A percentile compares a stretch with the other conserved stretches of the same genome.
These are phyloP conservation scores for Seladonia tumulorum DNA, from an alignment of 2,888 invertebrate species.

Conservation along the genomic window DNA sequence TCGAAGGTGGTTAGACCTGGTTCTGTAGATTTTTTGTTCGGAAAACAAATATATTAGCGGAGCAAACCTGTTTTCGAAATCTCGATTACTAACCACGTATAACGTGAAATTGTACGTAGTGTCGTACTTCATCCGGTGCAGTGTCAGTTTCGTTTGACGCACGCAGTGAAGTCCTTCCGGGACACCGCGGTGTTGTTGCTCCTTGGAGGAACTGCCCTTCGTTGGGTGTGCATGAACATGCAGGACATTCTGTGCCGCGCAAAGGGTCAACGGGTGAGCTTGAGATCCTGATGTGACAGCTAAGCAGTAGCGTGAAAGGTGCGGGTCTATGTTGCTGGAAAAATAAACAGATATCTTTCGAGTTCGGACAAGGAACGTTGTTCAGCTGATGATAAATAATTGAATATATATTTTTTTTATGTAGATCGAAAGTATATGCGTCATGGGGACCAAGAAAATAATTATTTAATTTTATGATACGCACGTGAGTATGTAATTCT, in stretches of 20 bases:
- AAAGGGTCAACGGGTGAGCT: slow-evolving; percentile 81
- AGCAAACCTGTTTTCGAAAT: not conserved
- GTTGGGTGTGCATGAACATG: slow-evolving; percentile 71
- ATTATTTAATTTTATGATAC: no score
- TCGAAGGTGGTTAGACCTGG: not conserved
- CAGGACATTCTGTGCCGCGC: slow-evolving; percentile 80
- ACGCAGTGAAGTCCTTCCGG: slow-evolving; percentile 83
- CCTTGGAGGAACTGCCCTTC: slow-evolving; percentile 66
- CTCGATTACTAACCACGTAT: slow-evolving; percentile 79
- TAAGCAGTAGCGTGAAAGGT: slow-evolving; percentile 81
- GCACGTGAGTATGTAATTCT: no score
- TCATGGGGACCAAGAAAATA: no score
- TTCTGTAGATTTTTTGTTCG: no score
- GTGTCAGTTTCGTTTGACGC: slow-evolving; percentile 80
- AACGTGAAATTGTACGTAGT: slow-evolving; percentile 83
- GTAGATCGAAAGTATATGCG: not conserved
- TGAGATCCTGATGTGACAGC: slow-evolving; percentile 81
- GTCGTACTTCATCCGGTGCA: slow-evolving; percentile 82
- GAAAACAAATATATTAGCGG: not conserved
- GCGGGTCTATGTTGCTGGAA: slow-evolving; percentile 80
- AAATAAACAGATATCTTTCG: slow-evolving; percentile 42
- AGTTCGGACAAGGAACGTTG: not conserved
- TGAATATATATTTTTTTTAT: not conserved
- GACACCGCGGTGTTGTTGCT: slow-evolving; percentile 73
- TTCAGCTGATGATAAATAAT: not conserved